phyloP scores from a whole-genome alignment of 2,113 vertebrate genomes.

The Myocastor coypus region DNA sequence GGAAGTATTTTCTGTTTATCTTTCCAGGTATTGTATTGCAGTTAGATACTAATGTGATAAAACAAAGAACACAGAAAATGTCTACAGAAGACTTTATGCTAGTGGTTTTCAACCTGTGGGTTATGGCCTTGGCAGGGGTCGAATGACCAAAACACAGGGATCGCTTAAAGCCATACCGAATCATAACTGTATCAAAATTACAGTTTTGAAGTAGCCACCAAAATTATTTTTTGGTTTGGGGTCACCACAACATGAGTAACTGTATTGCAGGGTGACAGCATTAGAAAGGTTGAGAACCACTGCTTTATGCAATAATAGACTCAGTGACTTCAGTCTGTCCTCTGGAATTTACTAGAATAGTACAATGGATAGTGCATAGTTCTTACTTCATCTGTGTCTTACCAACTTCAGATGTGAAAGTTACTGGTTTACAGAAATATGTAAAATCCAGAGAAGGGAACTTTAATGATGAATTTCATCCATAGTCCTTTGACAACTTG shows the following conservation, averaged over 20 bases:
- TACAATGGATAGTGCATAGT: background rate
- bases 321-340: background rate
- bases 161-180: too few species aligned
- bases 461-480: background rate
- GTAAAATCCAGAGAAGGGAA: constrained; percentile 14
- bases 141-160: too few species aligned
- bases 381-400: background rate
- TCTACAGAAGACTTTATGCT: background rate
- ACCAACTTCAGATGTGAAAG: background rate
- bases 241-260: too few species aligned
- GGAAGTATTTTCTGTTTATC: constrained; percentile 13
- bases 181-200: too few species aligned
- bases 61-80: constrained; percentile 29
- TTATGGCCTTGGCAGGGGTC: too few species aligned
- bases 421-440: constrained; percentile 4
- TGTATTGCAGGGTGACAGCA: too few species aligned
- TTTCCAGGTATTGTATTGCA: background rate
- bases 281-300: too few species aligned
- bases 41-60: constrained; percentile 17
- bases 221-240: too few species aligned
- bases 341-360: background rate
- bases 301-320: too few species aligned
- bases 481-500: background rate
- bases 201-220: too few species aligned
- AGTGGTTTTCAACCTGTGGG: too few species aligned